Evolutionary conservation across 2,797 vertebrate species (phyloP), one percentile per base, ranked within the genome.

Genomic region (Hephaestus fuliginosus): DNA sequence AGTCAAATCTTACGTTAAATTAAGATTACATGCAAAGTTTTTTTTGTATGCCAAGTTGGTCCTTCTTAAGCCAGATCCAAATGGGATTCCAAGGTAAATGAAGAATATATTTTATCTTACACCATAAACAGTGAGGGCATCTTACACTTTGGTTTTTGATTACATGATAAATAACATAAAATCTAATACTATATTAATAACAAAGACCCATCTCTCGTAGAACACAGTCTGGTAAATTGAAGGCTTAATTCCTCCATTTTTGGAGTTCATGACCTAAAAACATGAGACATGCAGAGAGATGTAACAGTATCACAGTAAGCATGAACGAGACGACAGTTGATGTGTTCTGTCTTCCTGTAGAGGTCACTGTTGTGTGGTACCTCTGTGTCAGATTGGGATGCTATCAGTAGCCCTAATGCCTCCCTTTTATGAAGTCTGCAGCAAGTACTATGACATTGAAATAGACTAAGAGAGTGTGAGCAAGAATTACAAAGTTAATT

Each of bases 321-420:
- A 57, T 74, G 61, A 69, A 53, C 36, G 20, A 33, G 22, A 28
- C 15, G 74, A 63, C 52, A 68, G 33, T 17, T 84, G 80, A 84
- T 88, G 86, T 87, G 78, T 78, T 67, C 36, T 79, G 70, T 68
- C 80, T 57, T 91, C 95, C 95, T 96, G 95, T 93, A 96, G 96
- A 96, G 95, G 95, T 95, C 96, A 93, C 94, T 96, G 94, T 96
- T 95, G 95, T 78, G 94, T 93, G 94, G 77, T 64, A 80, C 60
- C 88, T 83, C 67, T 61, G 68, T 78, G 70, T 76, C 74, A 80
- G 69, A 57, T 18, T 80, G 67, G 57, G 58, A 76, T 53, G 22
- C 20, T 7, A 28, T 79, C 72, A 72, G 60, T 78, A 83, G 74
- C 79, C 41, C 25, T 25, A 39, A 75, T 72, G 9, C 72, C 74